Evolutionary conservation across 2,113 vertebrate genomes (phyloP), one percentile per base, ranked within the genome.

Genomic region (Todiramphus saurophagus): DNA sequence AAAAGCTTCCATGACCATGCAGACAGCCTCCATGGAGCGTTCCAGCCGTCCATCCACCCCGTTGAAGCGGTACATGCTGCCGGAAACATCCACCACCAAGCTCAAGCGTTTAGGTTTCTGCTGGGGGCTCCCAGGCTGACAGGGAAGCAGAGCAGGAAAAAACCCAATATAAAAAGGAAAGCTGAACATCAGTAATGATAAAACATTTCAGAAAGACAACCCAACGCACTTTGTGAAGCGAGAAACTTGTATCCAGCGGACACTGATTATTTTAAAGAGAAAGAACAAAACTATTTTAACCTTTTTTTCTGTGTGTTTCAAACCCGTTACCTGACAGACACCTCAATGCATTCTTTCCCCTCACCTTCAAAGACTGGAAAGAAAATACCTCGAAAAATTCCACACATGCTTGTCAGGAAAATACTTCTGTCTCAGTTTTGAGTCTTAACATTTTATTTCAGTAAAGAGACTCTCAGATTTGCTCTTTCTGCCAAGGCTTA

Each of bases 1-100:
- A 53, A 99, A 99, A 41, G 99, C 99, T 97, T 99, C 99, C 99
- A 99, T 99, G 90, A 99, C 99, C 99, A 99, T 99, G 59, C 99
- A 99, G 87, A 99, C 98, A 0, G 99, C 99, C 97, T 99, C 99
- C 99, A 99, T 99, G 33, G 99, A 99, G 94, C 99, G 99, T 72
- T 99, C 99, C 86, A 99, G 98, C 5, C 99, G 97, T 7, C 99
- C 97, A 5, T 99, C 99, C 72, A 99, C 98, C 1, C 99, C 99
- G 1, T 99, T 99, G 94, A 99, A 99, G 94, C 99, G 99, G 94
- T 99, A 99, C 99, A 99, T 99, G 97, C 99, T 99, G 50, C 99
- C 99, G 0, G 99, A 99, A 16, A 99, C 98, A 59, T 99, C 99
- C 1, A 98, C 99, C 37, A 99, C 97, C 89, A 99, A 97, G 19